Base-by-base conservation (phyloP, 2,888 invertebrate genomes). In the Lingula anatina region DNA sequence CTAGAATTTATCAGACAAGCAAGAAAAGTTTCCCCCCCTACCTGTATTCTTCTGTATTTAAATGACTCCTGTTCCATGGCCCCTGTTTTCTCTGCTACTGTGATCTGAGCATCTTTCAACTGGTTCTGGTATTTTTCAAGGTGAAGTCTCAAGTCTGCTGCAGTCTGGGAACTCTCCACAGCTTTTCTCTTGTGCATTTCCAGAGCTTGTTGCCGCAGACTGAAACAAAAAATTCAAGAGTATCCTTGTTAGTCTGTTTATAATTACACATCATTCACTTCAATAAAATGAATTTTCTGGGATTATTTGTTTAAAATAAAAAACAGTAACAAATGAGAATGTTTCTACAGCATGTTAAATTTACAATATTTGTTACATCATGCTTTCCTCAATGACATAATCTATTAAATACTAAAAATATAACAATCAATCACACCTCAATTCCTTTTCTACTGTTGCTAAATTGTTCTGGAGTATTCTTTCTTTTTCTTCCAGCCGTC, bases 161-260 rank as follows among this genome's bases (percentile, higher is more conserved):
- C 94, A 7, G 93, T 92, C 78, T 97, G 97, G 0, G 96, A 92
- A 49, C 90, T 90, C 79, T 97, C 97, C 55, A 96, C 92, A 0
- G 96, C 95, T 79, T 97, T 97, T 26, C 96, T 82, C 73, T 95
- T 96, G 78, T 96, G 93, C 87, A 94, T 89, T 79, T 97, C 97
- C 89, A 94, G 89, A 2, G 95, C 91, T 76, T 95, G 95, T 71
- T 96, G 94, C 1, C 95, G 82, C 51, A 95, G 78, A 48, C 91
- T 78, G 56, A 12, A 54, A 40, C 38, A 46, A 53, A 38, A 45
- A 26, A 44, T 23, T 15, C 2, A 26, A 24, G 18, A 49, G 36
- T 12, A 9, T 18, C 18, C 18, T 47, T 41, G n/a, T 43, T n/a
- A n/a, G n/a, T n/a, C n/a, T n/a, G n/a, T n/a, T n/a, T n/a, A n/a